A percentile compares a stretch with the other conserved stretches of the same genome.
phyloP scores from a whole-genome alignment of 1,140 invertebrate genomes.

The Drosophila serrata region DNA sequence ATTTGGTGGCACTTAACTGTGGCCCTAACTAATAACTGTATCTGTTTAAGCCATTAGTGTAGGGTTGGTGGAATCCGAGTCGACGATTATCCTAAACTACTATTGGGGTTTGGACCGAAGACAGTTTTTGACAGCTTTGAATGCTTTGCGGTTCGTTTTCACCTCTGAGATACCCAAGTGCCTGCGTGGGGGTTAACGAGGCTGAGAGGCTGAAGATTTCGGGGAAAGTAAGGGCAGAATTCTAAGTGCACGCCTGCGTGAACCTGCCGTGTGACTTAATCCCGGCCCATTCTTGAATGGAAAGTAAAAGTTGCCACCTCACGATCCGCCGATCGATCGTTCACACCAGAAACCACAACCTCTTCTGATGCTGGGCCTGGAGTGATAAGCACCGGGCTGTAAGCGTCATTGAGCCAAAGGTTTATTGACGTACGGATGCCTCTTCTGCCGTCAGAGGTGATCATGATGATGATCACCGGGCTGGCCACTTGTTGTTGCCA shows the following conservation, averaged over 20 bases:
- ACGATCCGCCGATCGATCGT: slow-evolving; percentile 47
- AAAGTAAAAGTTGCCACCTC: slow-evolving; percentile 76
- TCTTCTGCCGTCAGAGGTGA: slow-evolving; percentile 36
- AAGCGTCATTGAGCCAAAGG: slow-evolving; percentile 74
- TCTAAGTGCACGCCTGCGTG: slow-evolving; percentile 40
- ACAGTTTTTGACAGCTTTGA: slow-evolving; percentile 27
- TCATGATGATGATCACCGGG: slow-evolving; percentile 41
- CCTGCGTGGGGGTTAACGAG: slow-evolving; percentile 54
- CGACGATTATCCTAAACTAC: slow-evolving; percentile 33
- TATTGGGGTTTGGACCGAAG: not conserved
- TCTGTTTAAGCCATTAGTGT: slow-evolving; percentile 24
- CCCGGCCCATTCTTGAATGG: slow-evolving; percentile 68
- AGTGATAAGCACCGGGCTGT: slow-evolving; percentile 66
- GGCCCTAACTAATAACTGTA: slow-evolving; percentile 48
- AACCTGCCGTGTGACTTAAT: slow-evolving; percentile 64
- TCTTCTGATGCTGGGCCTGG: slow-evolving; percentile 25
- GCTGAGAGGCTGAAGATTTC: slow-evolving; percentile 2
- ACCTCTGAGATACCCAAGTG: slow-evolving; percentile 53
- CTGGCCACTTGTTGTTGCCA: slow-evolving; percentile 71
- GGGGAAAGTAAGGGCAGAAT: slow-evolving; percentile 68
- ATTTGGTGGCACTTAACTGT: slow-evolving; percentile 21
- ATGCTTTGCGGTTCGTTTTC: slow-evolving; percentile 47
- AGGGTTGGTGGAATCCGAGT: slow-evolving; percentile 37
- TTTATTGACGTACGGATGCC: slow-evolving; percentile 71
- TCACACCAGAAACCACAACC: slow-evolving; percentile 25